Conservation (phyloP, 2,797 vertebrate genomes). For the Hapalemur alaotrensis region DNA sequence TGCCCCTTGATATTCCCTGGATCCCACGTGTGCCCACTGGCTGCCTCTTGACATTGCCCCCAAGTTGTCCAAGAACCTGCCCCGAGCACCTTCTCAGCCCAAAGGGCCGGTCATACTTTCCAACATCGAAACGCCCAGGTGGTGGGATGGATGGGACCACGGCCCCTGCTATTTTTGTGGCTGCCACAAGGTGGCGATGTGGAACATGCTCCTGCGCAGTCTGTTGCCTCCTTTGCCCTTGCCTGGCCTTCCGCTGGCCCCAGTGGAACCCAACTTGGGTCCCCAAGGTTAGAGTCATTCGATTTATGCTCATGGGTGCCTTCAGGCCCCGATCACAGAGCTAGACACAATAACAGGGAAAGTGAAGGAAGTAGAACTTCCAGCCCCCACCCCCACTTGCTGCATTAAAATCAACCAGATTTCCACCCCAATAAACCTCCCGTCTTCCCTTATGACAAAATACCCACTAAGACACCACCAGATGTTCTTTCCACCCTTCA, state of each 20-base stretch:
- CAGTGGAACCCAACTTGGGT: background rate
- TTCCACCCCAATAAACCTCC: background rate
- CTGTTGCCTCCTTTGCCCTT: background rate
- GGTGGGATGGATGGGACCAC: accelerated
- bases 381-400: too few relatives aligned
- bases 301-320: background rate
- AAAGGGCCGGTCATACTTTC: background rate
- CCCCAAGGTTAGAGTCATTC: background rate
- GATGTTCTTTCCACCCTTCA: background rate
- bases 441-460: background rate
- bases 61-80: background rate
- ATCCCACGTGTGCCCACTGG: background rate
- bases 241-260: too few relatives aligned
- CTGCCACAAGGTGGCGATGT: background rate
- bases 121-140: background rate
- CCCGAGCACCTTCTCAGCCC: background rate
- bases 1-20: background rate
- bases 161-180: background rate
- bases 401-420: background rate
- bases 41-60: background rate
- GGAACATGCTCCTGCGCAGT: background rate
- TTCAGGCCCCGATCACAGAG: background rate
- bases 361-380: background rate
- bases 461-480: background rate
- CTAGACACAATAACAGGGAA: background rate